Conservation (phyloP, 2,888 invertebrate genomes). For the Copidosoma aretas region DNA sequence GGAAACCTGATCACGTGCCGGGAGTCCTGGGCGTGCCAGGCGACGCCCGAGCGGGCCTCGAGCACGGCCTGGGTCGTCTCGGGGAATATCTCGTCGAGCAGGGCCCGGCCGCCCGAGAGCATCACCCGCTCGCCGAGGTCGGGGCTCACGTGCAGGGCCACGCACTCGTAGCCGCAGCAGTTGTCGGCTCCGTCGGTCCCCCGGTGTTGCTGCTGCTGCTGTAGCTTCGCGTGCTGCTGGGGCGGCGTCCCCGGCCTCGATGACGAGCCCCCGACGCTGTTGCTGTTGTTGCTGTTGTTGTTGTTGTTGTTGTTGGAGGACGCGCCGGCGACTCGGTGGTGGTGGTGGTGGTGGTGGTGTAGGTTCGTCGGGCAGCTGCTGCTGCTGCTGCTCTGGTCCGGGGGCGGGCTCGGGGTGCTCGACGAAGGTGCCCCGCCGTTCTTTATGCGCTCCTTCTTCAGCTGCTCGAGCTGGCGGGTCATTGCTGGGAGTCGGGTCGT, state of each 20-base stretch:
- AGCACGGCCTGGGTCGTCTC: constrained; percentile 81
- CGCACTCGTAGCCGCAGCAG: constrained; percentile 71
- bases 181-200: constrained; percentile 10
- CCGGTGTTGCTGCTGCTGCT: constrained; percentile 35
- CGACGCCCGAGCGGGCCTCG: constrained; percentile 79
- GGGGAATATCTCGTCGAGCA: constrained; percentile 79
- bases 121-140: constrained; percentile 82
- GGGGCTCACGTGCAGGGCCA: constrained; percentile 81
- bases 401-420: constrained; percentile 59
- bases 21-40: constrained; percentile 83
- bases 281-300: constrained; percentile 43
- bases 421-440: constrained; percentile 61
- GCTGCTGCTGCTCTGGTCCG: constrained; percentile 53
- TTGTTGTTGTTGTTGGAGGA: no score
- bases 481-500: no score
- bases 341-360: no score
- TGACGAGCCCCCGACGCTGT: constrained; percentile 45
- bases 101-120: constrained; percentile 79
- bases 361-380: no score
- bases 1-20: constrained; percentile 85
- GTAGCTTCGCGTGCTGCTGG: constrained; percentile 38
- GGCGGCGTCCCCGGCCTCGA: constrained; percentile 35
- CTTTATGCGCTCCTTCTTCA: constrained; percentile 74
- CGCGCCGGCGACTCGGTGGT: constrained; percentile 44
- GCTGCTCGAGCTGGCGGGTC: constrained; percentile 75